Evolutionary conservation across 1,140 invertebrate species (phyloP), one percentile per base, ranked within the genome.

Genomic region (Palaemon carinicauda): DNA sequence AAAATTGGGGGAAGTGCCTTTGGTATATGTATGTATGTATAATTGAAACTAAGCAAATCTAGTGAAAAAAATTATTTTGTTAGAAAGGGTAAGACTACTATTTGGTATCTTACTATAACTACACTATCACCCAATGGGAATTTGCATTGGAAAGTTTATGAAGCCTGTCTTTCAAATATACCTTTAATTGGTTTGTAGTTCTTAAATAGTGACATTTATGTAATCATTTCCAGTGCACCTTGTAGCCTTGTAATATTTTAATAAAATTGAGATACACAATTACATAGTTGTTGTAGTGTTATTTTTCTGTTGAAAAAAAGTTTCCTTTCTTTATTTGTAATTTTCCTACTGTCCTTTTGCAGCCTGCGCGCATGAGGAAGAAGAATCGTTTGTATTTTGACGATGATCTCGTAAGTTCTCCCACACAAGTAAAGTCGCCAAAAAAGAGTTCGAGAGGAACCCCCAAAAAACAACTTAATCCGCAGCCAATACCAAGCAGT

Each of bases 371-470:
- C 87, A 97, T 97, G 81, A 93, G 97, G 77, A 98, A 98, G 91
- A 96, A 96, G 90, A 98, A 98, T 91, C 94, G 94, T 90, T 93
- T 97, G 71, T 97, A 98, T 91, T 97, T 95, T 92, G 97, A 98
- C 92, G 96, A 98, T 92, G 96, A 97, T 90, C 94, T 97, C 90
- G 95, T 97, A 54, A 97, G 96, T 91, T 93, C 94, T 73, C 95
- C 89, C 94, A 90, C 94, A 93, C 84, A 91, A 0, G 92, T 92
- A 77, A 90, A 91, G 71, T 93, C 92, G 1, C 92, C 92, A 14
- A 91, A 91, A 73, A 93, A 92, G 89, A 89, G 92, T 53, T 53
- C 94, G 93, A 94, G 88, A 92, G 92, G 89, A 91, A 92, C 85
- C 29, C 80, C 86, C 17, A 85, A 74, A 71, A 85, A 87, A 54